These are phyloP conservation scores for Lutjanus campechanus DNA, from an alignment of 2,797 vertebrate genomes.

Conservation along the genomic window DNA sequence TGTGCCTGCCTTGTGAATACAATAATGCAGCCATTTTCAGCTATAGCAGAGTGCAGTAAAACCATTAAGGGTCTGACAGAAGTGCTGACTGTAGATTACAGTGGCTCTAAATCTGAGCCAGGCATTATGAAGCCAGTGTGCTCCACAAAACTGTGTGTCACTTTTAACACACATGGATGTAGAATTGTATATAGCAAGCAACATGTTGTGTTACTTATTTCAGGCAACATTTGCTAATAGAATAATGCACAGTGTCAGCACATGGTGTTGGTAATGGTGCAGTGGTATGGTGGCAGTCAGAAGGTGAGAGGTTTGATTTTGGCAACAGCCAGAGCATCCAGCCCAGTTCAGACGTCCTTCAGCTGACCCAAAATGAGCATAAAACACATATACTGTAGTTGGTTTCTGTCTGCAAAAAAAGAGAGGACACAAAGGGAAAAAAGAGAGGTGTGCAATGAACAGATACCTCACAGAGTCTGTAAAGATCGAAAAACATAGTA, in stretches of 20 bases:
- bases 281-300: conserved; percentile 7
- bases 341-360: conserved; percentile 23
- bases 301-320: conserved; percentile 19
- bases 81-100: conserved; percentile 76
- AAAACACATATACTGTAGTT: not conserved
- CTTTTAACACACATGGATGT: conserved; percentile 42
- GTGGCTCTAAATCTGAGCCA: conserved; percentile 60
- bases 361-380: conserved; percentile 15
- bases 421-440: no score
- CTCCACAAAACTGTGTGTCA: conserved; percentile 41
- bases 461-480: not conserved
- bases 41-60: conserved; percentile 66
- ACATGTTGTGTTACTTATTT: conserved; percentile 26
- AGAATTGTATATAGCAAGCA: conserved; percentile 22
- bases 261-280: conserved; percentile 5
- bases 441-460: not conserved
- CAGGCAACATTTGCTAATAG: conserved; percentile 18
- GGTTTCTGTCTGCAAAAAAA: not conserved
- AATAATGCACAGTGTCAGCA: conserved; percentile 6
- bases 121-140: conserved; percentile 53
- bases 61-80: conserved; percentile 73
- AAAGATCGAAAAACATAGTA: not conserved
- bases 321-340: conserved; percentile 16
- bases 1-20: conserved; percentile 55
- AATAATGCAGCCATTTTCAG: conserved; percentile 72